Conservation (phyloP, 1,140 invertebrate species). For the Agraylea sexmaculata region DNA sequence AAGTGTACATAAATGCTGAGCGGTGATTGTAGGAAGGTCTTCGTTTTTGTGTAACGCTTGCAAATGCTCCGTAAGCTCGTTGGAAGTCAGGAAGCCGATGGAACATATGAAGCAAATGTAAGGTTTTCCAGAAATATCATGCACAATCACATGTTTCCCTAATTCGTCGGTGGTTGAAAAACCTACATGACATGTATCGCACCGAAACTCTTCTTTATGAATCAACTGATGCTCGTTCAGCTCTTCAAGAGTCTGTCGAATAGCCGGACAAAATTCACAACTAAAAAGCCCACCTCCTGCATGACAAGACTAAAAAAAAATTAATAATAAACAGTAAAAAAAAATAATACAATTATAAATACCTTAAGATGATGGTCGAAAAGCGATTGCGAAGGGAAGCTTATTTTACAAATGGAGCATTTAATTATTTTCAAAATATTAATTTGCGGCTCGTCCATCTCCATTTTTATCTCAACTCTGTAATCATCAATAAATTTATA, state of each 20-base stretch:
- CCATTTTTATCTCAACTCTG: no score
- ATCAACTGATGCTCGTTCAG: conserved; percentile 14
- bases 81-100: conserved; percentile 15
- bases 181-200: conserved; percentile 19
- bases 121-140: conserved; percentile 19
- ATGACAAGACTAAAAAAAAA: no score
- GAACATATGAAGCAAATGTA: conserved; percentile 20
- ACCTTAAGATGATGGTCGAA: no score
- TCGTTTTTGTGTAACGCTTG: conserved; percentile 15
- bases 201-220: conserved; percentile 17
- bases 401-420: no score
- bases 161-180: conserved; percentile 13
- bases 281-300: no score
- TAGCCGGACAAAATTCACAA: conserved; percentile 16
- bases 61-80: conserved; percentile 17
- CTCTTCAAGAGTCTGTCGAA: conserved; percentile 9
- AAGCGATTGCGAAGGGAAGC: no score
- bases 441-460: no score
- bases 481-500: no score
- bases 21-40: conserved; percentile 17
- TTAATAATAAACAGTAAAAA: no score
- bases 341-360: no score
- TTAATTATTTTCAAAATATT: no score
- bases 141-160: conserved; percentile 12
- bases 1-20: conserved; percentile 19